These are phyloP conservation scores for Acleris sparsana DNA, from an alignment of 2,888 invertebrate genomes.

Conservation along the genomic window DNA sequence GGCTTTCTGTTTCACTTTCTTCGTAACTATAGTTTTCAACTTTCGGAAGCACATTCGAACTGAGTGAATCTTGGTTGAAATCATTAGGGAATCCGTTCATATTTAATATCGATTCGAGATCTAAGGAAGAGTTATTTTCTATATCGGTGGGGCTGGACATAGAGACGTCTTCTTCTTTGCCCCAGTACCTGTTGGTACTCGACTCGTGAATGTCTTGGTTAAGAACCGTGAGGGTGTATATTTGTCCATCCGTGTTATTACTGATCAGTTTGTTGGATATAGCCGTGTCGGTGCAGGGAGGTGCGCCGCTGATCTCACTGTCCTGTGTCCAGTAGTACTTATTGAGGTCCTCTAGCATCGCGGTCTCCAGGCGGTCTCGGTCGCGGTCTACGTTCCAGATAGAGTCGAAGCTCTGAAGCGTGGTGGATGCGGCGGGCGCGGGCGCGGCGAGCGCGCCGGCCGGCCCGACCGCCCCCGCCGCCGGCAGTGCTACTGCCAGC, in stretches of 20 bases:
- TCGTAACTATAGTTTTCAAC: conserved; percentile 90
- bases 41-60: conserved; percentile 84
- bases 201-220: conserved; percentile 90
- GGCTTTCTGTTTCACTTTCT: conserved; percentile 90
- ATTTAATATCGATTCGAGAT: conserved; percentile 91
- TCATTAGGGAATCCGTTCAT: conserved; percentile 85
- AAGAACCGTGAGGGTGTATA: conserved; percentile 93
- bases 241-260: conserved; percentile 90
- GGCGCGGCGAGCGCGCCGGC: conserved; percentile 60
- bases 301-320: conserved; percentile 80
- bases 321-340: conserved; percentile 92
- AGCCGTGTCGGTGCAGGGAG: conserved; percentile 76
- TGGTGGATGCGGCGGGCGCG: conserved; percentile 71
- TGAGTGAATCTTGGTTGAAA: conserved; percentile 82
- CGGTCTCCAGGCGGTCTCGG: conserved; percentile 87
- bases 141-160: conserved; percentile 84
- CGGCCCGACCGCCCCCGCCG: conserved; percentile 48
- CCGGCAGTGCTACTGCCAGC: conserved; percentile 61
- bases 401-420: conserved; percentile 82
- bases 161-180: conserved; percentile 86
- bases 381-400: conserved; percentile 89
- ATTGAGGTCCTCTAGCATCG: conserved; percentile 92
- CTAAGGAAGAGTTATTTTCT: conserved; percentile 86
- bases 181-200: conserved; percentile 85
- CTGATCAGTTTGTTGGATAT: conserved; percentile 79